Evolutionary conservation across 2,797 vertebrate species (phyloP).

Genomic region (Garrulus glandarius): DNA sequence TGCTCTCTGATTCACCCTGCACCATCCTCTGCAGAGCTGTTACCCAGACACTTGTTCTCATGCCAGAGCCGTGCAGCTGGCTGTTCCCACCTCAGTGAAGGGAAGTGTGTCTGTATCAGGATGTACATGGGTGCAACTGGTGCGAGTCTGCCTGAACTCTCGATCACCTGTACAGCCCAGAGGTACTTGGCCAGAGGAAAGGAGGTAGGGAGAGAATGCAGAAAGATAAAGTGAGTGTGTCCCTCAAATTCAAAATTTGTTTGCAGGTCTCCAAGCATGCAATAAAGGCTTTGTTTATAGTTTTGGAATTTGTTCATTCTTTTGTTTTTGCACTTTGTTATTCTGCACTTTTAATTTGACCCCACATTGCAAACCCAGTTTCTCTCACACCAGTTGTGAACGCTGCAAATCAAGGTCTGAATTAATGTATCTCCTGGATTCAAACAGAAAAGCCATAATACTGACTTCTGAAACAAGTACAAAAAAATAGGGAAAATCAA

Average conservation of each 20-base stretch:
- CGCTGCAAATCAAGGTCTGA: neutral
- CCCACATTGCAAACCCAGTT: neutral
- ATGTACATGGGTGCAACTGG: neutral
- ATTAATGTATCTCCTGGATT: neutral
- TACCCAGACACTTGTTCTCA: neutral
- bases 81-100: neutral
- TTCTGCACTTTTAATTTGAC: neutral
- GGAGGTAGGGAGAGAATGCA: neutral
- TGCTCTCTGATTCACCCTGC: neutral
- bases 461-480: neutral
- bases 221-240: neutral
- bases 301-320: neutral
- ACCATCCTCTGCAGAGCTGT: neutral
- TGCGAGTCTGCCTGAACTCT: neutral
- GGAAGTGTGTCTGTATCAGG: neutral
- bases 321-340: neutral
- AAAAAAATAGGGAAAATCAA: neutral
- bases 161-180: neutral
- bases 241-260: neutral
- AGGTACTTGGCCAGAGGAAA: neutral
- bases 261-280: accelerated
- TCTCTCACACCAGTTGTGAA: neutral
- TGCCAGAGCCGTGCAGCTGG: neutral
- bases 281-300: neutral
- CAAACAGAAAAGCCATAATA: neutral